Evolutionary conservation across 23 tunicate species (phyloP), one percentile per base, ranked within the genome.

Genomic region (Styela clava): DNA sequence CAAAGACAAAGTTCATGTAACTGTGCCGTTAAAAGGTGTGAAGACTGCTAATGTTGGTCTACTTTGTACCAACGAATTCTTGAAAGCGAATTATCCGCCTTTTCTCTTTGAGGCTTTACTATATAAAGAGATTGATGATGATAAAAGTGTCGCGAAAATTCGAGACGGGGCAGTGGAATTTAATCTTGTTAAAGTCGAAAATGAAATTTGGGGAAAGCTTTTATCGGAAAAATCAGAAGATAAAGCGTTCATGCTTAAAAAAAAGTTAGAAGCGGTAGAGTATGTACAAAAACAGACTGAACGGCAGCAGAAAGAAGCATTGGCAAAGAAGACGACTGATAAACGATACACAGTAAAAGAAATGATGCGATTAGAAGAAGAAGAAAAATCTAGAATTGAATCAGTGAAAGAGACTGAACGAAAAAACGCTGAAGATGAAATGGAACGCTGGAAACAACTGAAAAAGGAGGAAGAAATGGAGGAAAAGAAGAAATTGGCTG

Each of bases 61-160:
- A 9, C 78, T 84, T 30, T 84, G 89, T 51, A 84, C 89, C 0
- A 64, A 74, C 21, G 93, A 87, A 62, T 88, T 70, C 69, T 24
- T 93, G 1, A 93, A 93, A 69, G 96, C 85, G 1, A 85, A 91
- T 70, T 93, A 61, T 69, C 93, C 98, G 2, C 98, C 98, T 2
- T 93, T 85, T 69, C 74, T 93, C 24, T 93, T 93, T 84, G 98
- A 93, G 80, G 83, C 72, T 68, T 33, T 93, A 3, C 78, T 93
- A 20, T 84, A 83, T 81, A 80, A 71, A n/a, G 63, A 81, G 24
- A 77, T 93, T 69, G 82, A 84, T 77, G 98, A 93, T 63, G 89
- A 63, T 2, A 81, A 84, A 33, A 93, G 98, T 65, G 23, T 35
- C 19, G 93, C 93, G 31, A 84, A 52, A 69, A 80, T 93, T 21